phyloP scores from a whole-genome alignment of 1,140 invertebrate species.

The Drosophila bipectinata region DNA sequence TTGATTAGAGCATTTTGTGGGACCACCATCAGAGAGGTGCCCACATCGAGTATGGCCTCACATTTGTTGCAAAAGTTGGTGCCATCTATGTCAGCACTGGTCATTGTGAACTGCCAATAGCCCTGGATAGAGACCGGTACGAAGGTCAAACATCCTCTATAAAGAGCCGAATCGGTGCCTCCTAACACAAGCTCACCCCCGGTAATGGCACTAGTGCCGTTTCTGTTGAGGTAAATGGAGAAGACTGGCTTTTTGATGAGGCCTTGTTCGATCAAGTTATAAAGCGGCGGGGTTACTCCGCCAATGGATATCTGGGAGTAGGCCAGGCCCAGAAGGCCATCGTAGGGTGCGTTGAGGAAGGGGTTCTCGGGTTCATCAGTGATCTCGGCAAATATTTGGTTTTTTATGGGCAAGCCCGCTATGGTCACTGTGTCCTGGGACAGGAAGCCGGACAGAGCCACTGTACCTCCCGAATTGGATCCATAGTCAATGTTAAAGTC shows the following conservation, averaged over 20 bases:
- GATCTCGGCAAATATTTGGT: constrained; percentile 97
- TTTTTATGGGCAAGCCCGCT: constrained; percentile 88
- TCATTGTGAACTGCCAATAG: constrained; percentile 99
- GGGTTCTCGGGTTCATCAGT: constrained; percentile 93
- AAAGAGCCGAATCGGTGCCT: constrained; percentile 94
- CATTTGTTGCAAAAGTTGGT: constrained; percentile 88
- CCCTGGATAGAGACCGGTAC: constrained; percentile 92
- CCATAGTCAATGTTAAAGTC: constrained; percentile 97
- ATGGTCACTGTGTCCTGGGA: constrained; percentile 92
- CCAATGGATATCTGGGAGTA: constrained; percentile 95
- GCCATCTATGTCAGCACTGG: constrained; percentile 85
- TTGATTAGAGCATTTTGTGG: constrained; percentile 89
- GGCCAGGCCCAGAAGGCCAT: constrained; percentile 97
- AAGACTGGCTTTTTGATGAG: constrained; percentile 92
- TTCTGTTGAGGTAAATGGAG: constrained; percentile 93
- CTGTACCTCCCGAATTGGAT: constrained; percentile 90
- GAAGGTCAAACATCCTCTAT: constrained; percentile 95
- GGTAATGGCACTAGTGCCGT: constrained; percentile 87
- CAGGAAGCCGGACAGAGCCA: constrained; percentile 92
- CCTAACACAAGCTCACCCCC: constrained; percentile 97
- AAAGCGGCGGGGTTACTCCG: constrained; percentile 94
- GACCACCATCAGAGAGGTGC: constrained; percentile 97
- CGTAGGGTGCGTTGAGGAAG: constrained; percentile 97
- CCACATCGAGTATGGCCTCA: constrained; percentile 98
- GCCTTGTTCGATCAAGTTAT: constrained; percentile 95